Evolutionary conservation across 2,797 vertebrate species (phyloP).

Genomic region (Oreochromis mossambicus): DNA sequence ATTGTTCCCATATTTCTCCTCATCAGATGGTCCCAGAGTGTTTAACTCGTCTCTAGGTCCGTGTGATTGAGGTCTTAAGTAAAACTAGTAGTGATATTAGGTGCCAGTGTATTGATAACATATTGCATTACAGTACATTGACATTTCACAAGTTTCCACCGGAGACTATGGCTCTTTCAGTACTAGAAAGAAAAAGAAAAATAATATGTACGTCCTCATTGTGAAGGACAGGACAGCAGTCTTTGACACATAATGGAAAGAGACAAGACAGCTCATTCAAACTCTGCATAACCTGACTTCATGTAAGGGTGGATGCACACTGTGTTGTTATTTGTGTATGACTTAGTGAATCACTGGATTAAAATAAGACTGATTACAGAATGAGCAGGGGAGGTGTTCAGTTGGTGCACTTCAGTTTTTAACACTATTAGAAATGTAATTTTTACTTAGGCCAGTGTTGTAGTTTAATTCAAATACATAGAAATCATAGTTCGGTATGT

Average conservation of each 20-base stretch:
- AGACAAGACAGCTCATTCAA: slow-evolving; percentile 42
- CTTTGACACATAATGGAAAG: slow-evolving; percentile 3
- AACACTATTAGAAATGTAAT: not conserved
- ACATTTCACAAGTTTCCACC: not conserved
- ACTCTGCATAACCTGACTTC: slow-evolving; percentile 18
- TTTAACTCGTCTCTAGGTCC: not conserved
- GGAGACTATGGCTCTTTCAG: not conserved
- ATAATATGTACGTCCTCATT: not conserved
- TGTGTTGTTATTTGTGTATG: not conserved
- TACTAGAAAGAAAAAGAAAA: not conserved
- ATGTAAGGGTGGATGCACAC: not conserved
- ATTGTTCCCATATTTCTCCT: not conserved
- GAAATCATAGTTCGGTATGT: not conserved
- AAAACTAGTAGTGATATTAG: not conserved
- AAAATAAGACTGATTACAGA: slow-evolving; percentile 9
- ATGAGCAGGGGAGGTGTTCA: not conserved
- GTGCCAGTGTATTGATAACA: not conserved
- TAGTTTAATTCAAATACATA: not conserved
- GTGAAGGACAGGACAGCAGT: not conserved
- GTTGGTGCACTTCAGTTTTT: not conserved
- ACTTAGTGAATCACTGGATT: slow-evolving; percentile 1
- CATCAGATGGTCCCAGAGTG: not conserved
- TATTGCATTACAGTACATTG: not conserved
- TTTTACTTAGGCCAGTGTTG: not conserved
- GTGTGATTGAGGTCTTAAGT: not conserved